phyloP scores from a whole-genome alignment of 2,797 vertebrate species.

The Coregonus ussuriensis region DNA sequence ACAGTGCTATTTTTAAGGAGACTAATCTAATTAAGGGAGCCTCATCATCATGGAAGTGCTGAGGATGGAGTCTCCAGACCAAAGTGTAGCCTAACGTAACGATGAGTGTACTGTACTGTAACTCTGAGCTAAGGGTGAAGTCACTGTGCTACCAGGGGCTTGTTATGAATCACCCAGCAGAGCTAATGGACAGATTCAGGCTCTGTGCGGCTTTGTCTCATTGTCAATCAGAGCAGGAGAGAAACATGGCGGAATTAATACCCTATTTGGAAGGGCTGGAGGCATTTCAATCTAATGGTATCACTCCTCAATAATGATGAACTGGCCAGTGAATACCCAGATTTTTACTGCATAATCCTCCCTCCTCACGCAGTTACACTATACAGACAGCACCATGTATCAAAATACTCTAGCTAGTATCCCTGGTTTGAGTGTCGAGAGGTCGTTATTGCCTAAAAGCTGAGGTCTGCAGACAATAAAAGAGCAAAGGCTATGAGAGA shows the following conservation, averaged over 20 bases:
- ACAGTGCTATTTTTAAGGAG: constrained; percentile 34
- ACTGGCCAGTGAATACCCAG: neutral
- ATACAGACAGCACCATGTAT: neutral
- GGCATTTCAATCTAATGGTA: neutral
- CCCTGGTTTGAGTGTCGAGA: neutral
- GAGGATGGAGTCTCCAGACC: constrained; percentile 6
- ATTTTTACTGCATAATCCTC: neutral
- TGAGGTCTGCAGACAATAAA: constrained; percentile 1
- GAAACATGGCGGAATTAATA: neutral
- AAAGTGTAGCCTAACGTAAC: constrained; percentile 11
- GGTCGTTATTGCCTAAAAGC: neutral
- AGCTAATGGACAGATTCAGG: constrained; percentile 45
- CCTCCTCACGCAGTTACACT: neutral
- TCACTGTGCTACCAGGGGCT: constrained; percentile 30
- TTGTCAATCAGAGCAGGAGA: constrained; percentile 6
- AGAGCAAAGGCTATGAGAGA: constrained; percentile 73
- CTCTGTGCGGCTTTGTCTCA: neutral
- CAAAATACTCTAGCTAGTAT: neutral
- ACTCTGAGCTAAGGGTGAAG: constrained; percentile 56
- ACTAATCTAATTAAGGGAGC: constrained; percentile 46
- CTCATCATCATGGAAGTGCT: constrained; percentile 39
- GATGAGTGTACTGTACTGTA: constrained; percentile 43
- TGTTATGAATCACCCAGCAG: constrained; percentile 43
- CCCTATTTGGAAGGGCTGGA: neutral
- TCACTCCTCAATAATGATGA: neutral